These are phyloP conservation scores for Hylaea fasciaria DNA, from an alignment of 2,888 invertebrate genomes.

Conservation along the genomic window DNA sequence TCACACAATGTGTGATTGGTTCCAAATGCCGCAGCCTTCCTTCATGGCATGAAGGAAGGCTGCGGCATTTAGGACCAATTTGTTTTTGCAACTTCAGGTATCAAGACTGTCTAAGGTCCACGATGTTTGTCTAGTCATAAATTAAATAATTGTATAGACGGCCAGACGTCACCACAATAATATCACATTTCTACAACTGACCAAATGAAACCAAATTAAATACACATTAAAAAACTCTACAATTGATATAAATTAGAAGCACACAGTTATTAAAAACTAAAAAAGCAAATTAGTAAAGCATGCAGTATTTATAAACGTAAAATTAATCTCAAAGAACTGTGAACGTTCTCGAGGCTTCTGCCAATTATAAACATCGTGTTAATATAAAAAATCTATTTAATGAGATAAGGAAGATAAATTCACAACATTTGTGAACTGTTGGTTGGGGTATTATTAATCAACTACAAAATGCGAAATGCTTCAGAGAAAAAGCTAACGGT, in stretches of 20 bases:
- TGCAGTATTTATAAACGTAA: constrained; percentile 18
- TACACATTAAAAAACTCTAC: no score
- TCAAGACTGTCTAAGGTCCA: background rate
- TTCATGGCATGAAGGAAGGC: constrained; percentile 14
- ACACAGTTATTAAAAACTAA: background rate
- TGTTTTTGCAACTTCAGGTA: constrained; percentile 9
- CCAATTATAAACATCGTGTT: constrained; percentile 28
- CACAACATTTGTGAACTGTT: constrained; percentile 19
- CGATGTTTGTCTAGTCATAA: no score
- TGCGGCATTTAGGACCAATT: constrained; percentile 8
- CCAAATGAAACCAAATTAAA: no score
- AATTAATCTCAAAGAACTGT: constrained; percentile 29
- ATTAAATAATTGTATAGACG: no score
- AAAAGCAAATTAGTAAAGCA: background rate
- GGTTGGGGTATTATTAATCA: constrained; percentile 11
- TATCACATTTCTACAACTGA: no score
- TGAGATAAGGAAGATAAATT: constrained; percentile 26
- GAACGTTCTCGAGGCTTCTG: constrained; percentile 26
- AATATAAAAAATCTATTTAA: constrained; percentile 19
- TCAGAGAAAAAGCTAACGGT: constrained; percentile 30
- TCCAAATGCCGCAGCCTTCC: constrained; percentile 3
- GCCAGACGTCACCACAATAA: no score
- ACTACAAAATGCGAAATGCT: constrained; percentile 16
- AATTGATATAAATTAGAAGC: constrained; percentile 1
- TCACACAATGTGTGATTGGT: constrained; percentile 4